A percentile compares a stretch with the other conserved stretches of the same genome.
These are phyloP conservation scores for Semotilus atromaculatus DNA, from an alignment of 2,797 vertebrate genomes.

Conservation along the genomic window DNA sequence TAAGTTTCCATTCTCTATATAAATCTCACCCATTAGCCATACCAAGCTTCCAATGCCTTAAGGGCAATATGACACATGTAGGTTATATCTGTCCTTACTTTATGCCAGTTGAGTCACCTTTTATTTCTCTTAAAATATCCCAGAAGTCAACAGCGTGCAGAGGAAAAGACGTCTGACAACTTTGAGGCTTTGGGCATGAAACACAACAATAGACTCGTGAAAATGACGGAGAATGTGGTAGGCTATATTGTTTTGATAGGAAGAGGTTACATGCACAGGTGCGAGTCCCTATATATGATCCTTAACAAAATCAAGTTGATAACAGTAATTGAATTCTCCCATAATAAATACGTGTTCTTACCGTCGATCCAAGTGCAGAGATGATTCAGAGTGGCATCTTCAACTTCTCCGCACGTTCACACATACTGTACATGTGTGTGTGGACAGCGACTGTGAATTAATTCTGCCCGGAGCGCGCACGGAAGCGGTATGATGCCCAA, in stretches of 20 bases:
- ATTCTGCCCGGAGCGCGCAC: conserved; percentile 27
- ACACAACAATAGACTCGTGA: not conserved
- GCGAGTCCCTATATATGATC: conserved; percentile 6
- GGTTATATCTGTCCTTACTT: conserved; percentile 67
- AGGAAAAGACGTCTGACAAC: conserved; percentile 8
- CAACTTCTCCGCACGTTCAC: conserved; percentile 56
- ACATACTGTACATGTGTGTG: conserved; percentile 38
- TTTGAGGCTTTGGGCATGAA: not conserved
- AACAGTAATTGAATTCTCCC: not conserved
- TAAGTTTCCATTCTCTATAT: not conserved
- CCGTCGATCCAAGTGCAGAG: conserved; percentile 36
- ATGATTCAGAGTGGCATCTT: conserved; percentile 47
- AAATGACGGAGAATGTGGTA: conserved; percentile 11
- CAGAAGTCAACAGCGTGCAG: not conserved
- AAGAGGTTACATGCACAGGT: conserved; percentile 25
- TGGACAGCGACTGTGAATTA: conserved; percentile 35
- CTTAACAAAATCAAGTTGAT: not conserved
- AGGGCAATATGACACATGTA: conserved; percentile 66
- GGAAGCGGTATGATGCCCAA: not conserved
- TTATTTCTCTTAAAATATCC: conserved; percentile 32
- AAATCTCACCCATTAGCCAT: conserved; percentile 67
- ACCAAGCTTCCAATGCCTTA: conserved; percentile 70
- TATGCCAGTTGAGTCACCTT: conserved; percentile 55
- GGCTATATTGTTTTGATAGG: not conserved
- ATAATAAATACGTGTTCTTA: conserved; percentile 49